Conservation (phyloP, 2,797 vertebrate genomes). For the Amazona ochrocephala region DNA sequence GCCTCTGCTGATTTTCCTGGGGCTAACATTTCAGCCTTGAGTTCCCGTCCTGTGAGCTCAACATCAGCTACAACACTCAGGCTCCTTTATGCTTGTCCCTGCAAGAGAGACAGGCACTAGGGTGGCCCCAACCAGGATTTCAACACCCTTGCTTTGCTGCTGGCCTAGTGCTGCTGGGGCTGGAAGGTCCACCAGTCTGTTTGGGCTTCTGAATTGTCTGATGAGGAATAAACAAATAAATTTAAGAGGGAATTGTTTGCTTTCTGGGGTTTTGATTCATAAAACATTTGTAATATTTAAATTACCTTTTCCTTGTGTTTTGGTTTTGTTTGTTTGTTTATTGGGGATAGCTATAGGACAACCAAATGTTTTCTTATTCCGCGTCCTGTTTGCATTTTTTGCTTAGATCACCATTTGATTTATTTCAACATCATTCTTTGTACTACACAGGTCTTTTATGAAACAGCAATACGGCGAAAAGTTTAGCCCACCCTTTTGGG, state of each 20-base stretch:
- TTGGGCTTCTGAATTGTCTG: not conserved
- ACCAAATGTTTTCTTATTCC: not conserved
- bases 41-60: not conserved
- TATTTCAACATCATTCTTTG: not conserved
- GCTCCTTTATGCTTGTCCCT: not conserved
- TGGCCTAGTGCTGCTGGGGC: not conserved
- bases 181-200: not conserved
- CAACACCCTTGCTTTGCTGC: not conserved
- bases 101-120: not conserved
- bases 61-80: not conserved
- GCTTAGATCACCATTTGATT: not conserved
- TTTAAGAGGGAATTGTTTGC: not conserved
- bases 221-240: not conserved
- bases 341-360: not conserved
- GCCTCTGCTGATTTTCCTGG: not conserved
- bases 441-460: not conserved
- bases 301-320: not conserved
- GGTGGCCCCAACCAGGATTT: not conserved
- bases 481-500: not conserved
- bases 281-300: not conserved
- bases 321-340: not conserved
- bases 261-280: not conserved
- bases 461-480: not conserved
- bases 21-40: not conserved
- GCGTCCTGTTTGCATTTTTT: not conserved